Conservation (phyloP, 2,888 invertebrate genomes). For the Eueremaeus valkanovi region DNA sequence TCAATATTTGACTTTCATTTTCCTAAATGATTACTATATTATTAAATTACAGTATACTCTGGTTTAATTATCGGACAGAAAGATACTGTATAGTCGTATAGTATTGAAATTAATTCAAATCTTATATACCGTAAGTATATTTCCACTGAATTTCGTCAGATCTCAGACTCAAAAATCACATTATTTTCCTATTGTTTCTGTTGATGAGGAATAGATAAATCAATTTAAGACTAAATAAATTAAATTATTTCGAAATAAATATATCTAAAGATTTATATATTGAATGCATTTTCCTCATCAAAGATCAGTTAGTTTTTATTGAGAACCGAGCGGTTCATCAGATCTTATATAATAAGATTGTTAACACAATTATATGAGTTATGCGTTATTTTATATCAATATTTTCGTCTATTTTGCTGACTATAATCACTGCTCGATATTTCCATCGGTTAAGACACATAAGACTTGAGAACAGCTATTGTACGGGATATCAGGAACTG, state of each 20-base stretch:
- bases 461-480: conserved; percentile 19
- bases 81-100: no score
- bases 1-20: neutral
- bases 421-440: neutral
- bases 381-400: neutral
- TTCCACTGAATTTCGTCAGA: no score
- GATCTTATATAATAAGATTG: neutral
- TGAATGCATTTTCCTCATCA: neutral
- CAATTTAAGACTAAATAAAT: neutral
- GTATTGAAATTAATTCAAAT: no score
- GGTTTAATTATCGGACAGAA: no score
- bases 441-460: conserved; percentile 21
- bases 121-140: no score
- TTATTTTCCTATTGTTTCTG: neutral
- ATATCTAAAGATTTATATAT: neutral
- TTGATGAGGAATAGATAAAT: no score
- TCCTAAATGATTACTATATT: neutral
- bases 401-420: neutral
- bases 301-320: neutral
- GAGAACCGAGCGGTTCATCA: neutral
- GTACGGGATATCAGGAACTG: conserved; percentile 34
- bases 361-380: no score
- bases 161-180: no score
- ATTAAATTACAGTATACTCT: no score
- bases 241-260: neutral